Evolutionary conservation across 1,140 invertebrate species (phyloP), one percentile per base, ranked within the genome.

Genomic region (Drosophila sturtevanti): DNA sequence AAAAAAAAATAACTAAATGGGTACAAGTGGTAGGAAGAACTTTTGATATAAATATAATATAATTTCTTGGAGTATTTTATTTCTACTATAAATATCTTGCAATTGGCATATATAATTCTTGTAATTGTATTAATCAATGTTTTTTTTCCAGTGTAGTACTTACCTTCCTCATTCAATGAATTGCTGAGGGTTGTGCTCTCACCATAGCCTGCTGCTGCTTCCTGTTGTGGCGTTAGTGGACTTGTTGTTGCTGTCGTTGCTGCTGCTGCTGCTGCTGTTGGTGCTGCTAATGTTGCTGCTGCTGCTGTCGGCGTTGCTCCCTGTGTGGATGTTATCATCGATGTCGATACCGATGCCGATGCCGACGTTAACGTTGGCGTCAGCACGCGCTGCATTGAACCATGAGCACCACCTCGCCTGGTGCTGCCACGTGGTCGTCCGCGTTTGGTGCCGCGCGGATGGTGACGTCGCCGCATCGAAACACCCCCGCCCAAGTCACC

Each of bases 391-490:
- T 89, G 77, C 64, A 79, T 41, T 38, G 87, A 74, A 37, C 90
- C 91, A 64, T 90, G 87, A 51, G 82, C 89, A 72, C 89, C 90
- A 68, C 90, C 90, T 62, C 91, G 86, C 55, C 90, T 77, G 22
- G 95, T 92, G 22, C 95, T 95, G 65, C 95, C 95, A 22, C 95
- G 93, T 41, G 95, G 95, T 70, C 95, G 92, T 0, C 95, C 95
- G 10, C 95, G 93, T 78, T 95, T 95, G 0, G 93, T 93, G 14
- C 95, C 95, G 22, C 95, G 93, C 54, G 93, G 92, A 63, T 92
- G 92, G 65, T 93, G 92, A 37, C 94, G 92, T 59, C 94, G 92
- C 72, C 94, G 89, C 24, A 92, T 89, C 22, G 91, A 80, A 34
- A 90, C 76, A 63, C 90, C 68, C 62, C 80, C 63, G 63, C 69